Conservation (phyloP, 2,797 vertebrate genomes). For the Platyrinchus mystaceus region DNA sequence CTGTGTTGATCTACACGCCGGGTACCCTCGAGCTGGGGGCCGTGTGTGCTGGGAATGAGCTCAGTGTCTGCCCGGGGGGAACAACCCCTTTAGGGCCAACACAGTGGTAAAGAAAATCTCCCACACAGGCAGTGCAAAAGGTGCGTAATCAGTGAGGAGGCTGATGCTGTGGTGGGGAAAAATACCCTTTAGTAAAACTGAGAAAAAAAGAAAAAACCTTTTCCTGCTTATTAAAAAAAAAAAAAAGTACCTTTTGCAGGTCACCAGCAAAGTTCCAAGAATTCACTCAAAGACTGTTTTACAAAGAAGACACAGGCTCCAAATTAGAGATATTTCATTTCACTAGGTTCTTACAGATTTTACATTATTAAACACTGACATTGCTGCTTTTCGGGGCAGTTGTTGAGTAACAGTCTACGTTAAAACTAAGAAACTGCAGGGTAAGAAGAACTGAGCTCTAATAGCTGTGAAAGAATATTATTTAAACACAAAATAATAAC, state of each 20-base stretch:
- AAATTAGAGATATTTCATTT: constrained; percentile 60
- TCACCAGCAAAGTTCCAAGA: constrained; percentile 43
- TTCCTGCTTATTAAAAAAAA: not conserved
- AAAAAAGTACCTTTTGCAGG: constrained; percentile 11
- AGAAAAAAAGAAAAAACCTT: constrained; percentile 9
- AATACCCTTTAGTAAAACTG: constrained; percentile 28
- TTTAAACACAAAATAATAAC: constrained; percentile 64
- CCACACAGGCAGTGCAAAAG: constrained; percentile 15
- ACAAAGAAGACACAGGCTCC: constrained; percentile 47
- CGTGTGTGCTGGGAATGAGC: constrained; percentile 28
- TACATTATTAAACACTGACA: constrained; percentile 69
- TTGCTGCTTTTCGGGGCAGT: constrained; percentile 41
- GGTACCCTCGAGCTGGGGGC: constrained; percentile 6
- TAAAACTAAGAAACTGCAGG: constrained; percentile 29
- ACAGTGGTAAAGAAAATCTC: not conserved
- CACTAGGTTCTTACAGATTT: constrained; percentile 63
- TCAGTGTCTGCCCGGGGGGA: not conserved
- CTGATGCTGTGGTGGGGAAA: not conserved
- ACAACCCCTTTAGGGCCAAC: constrained; percentile 2
- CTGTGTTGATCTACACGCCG: constrained; percentile 9
- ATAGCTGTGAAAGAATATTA: constrained; percentile 61
- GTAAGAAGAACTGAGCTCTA: constrained; percentile 60
- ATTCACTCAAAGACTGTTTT: constrained; percentile 64
- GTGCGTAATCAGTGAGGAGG: not conserved
- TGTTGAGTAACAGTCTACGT: constrained; percentile 52